Percentiles rank a stretch among this genome's conserved stretches.
These are phyloP conservation scores for Argya squamiceps DNA, from an alignment of 2,797 vertebrate species.

Conservation along the genomic window DNA sequence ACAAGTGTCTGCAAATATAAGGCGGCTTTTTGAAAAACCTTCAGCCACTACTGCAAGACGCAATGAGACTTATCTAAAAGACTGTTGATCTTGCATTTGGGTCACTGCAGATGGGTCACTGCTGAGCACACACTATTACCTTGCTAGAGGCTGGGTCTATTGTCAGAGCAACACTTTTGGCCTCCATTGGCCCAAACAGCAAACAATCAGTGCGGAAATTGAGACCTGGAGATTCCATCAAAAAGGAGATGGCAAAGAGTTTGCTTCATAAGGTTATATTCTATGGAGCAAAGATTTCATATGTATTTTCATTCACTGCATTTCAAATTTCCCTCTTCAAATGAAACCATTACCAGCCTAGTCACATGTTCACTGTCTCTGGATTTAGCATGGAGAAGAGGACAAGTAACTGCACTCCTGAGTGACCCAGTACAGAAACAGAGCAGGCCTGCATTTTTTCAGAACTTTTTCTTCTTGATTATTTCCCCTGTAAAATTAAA, in stretches of 20 bases:
- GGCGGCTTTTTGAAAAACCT: slow-evolving; percentile 1
- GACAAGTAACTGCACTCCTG: not conserved
- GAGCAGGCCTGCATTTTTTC: not conserved
- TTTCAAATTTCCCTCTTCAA: not conserved
- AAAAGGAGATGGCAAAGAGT: not conserved
- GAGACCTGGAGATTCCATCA: not conserved
- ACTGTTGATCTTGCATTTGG: not conserved
- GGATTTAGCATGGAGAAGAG: not conserved
- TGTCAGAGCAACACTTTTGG: not conserved
- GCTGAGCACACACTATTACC: slow-evolving; percentile 17
- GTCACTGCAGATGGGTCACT: slow-evolving; percentile 23
- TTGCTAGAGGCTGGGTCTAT: not conserved
- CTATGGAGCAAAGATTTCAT: not conserved
- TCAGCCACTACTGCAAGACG: not conserved
- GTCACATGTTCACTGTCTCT: not conserved
- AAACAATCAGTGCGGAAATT: not conserved
- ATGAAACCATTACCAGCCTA: not conserved
- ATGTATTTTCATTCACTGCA: not conserved
- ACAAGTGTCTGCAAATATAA: not conserved
- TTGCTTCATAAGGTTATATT: not conserved
- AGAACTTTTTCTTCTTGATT: slow-evolving; percentile 54
- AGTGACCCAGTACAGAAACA: not conserved
- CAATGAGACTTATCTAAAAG: not conserved
- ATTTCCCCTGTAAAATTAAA: slow-evolving; percentile 62
- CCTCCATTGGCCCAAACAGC: not conserved